Base-by-base conservation (phyloP, 1,140 invertebrate species). In the Rhynchophorus ferrugineus region DNA sequence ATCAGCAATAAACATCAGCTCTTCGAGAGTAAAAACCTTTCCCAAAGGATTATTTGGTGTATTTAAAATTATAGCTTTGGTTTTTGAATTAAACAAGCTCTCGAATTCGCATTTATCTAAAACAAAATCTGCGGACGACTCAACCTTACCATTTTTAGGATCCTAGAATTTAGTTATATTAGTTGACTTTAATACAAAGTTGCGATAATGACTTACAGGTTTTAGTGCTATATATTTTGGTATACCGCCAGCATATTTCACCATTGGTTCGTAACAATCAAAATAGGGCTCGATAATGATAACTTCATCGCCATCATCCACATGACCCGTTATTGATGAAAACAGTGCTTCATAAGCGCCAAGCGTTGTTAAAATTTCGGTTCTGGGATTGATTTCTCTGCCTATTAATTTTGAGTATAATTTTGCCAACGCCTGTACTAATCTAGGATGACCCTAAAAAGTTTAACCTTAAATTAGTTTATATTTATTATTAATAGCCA, bases 221-320 rank as follows among this genome's bases (percentile, higher is more conserved):
- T 85, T 80, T 1, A 99, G 73, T 7, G 94, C 82, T 54, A 98
- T 88, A 68, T 89, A 98, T 44, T 83, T 84, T 1, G 92, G 84
- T 16, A 81, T 76, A 8, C 92, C 96, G 1, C 91, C 92, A 22
- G 91, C 90, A 60, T 83, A 80, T 61, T 75, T 78, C 1, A 98
- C 85, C 87, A 98, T 95, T 1, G 94, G 92, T 53, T 89, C 88
- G 68, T 99, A 99, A 66, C 94, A 98, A 69, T 99, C 96, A 69
- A 95, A 99, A 71, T 89, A 98, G 6, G 96, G 96, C 69, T 99
- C 96, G 55, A 99, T 94, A 20, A 99, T 92, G 54, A 97, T 95
- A 55, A 95, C 94, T 56, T 60, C 58, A 50, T 60, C 58, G 11
- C 58, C 54, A 94, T 92, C 71, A 60, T 85, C 84, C 6, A 95